Evolutionary conservation across 2,888 invertebrate species (phyloP).

Genomic region (Nephrotoma appendiculata): DNA sequence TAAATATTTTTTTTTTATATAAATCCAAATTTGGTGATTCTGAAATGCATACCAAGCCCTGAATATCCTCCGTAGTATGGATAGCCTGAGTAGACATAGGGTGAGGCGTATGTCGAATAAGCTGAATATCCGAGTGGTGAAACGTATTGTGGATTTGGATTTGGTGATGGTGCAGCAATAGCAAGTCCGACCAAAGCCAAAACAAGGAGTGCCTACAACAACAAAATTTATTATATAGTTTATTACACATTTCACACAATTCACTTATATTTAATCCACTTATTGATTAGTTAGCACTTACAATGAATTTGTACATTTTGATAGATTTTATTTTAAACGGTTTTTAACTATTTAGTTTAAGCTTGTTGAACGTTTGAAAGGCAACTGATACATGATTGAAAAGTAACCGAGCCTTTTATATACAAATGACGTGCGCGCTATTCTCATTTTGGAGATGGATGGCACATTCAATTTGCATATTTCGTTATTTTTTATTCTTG

Average conservation of each 20-base stretch:
- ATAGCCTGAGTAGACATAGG: constrained; percentile 9
- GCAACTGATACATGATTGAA: neutral
- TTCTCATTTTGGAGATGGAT: neutral
- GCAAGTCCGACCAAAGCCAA: constrained; percentile 8
- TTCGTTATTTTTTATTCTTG: neutral
- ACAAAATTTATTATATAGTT: neutral
- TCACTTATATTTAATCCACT: neutral
- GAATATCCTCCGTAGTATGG: constrained; percentile 8
- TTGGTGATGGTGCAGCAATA: constrained; percentile 8
- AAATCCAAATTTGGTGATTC: neutral
- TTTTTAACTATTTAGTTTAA: neutral
- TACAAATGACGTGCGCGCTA: neutral
- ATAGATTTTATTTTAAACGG: neutral
- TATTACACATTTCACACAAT: neutral
- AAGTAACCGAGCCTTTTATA: neutral
- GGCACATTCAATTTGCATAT: neutral
- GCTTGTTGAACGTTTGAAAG: neutral
- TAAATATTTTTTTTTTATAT: neutral
- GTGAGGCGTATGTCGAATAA: constrained; percentile 9
- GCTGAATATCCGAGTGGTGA: constrained; percentile 7
- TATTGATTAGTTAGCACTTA: constrained; percentile 9
- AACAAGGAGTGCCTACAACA: constrained; percentile 9
- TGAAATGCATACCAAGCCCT: constrained; percentile 7
- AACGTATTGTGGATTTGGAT: constrained; percentile 9
- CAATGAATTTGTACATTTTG: constrained; percentile 11